These are phyloP conservation scores for Pristionchus exspectatus DNA, from an alignment of 2,888 invertebrate genomes.

Conservation along the genomic window DNA sequence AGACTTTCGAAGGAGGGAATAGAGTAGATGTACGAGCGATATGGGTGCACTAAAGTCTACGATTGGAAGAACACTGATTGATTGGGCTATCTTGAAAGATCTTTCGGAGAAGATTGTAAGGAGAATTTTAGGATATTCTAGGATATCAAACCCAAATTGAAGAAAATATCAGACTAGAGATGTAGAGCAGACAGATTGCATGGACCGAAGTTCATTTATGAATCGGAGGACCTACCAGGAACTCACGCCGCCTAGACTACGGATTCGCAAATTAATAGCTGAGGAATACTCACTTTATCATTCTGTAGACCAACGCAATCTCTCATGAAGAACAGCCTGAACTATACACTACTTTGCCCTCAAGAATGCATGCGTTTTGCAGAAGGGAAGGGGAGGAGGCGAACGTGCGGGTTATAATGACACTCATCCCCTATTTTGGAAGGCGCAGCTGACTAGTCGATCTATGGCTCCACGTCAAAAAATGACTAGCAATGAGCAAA, in stretches of 20 bases:
- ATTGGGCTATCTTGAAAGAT: not conserved
- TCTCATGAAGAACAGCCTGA: not conserved
- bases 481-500: not conserved
- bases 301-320: not conserved
- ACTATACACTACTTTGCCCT: not conserved
- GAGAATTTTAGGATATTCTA: too few relatives aligned
- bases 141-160: too few relatives aligned
- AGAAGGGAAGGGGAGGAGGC: not conserved
- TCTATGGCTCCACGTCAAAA: not conserved
- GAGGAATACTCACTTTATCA: not conserved
- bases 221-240: too few relatives aligned
- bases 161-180: too few relatives aligned
- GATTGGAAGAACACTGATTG: not conserved
- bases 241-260: too few relatives aligned
- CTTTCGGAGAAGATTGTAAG: not conserved
- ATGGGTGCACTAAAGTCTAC: not conserved
- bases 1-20: not conserved
- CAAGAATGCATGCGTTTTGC: not conserved
- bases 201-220: too few relatives aligned
- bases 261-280: not conserved
- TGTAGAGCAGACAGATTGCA: too few relatives aligned
- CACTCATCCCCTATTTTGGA: not conserved
- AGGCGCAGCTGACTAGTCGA: not conserved
- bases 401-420: conserved; percentile 19
- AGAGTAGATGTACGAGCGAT: conserved; percentile 25